Conservation (phyloP, 2,888 invertebrate species). For the Thysanoteuthis rhombus region DNA sequence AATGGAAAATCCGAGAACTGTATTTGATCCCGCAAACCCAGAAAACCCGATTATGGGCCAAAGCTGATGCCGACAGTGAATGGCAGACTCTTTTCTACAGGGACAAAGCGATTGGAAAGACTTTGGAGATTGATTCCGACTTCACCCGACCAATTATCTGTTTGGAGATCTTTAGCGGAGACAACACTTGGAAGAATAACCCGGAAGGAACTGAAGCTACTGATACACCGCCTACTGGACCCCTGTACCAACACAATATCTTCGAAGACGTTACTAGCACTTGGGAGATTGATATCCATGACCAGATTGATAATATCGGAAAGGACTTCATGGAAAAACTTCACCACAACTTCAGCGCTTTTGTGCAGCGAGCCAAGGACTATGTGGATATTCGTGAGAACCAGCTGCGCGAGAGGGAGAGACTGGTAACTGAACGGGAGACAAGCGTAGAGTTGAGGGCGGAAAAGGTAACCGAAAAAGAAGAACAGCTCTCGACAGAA, state of each 20-base stretch:
- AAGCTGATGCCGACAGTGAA: constrained; percentile 56
- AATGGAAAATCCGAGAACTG: constrained; percentile 56
- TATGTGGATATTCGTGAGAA: constrained; percentile 57
- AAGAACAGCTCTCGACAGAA: constrained; percentile 48
- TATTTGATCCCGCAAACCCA: constrained; percentile 47
- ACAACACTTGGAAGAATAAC: constrained; percentile 50
- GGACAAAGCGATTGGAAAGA: constrained; percentile 58
- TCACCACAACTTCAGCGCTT: constrained; percentile 56
- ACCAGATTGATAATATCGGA: constrained; percentile 61
- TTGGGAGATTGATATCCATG: constrained; percentile 62
- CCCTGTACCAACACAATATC: constrained; percentile 55
- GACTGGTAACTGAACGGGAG: constrained; percentile 49
- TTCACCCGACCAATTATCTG: constrained; percentile 57
- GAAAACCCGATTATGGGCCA: constrained; percentile 57
- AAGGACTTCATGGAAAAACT: constrained; percentile 56
- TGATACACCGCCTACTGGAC: constrained; percentile 44
- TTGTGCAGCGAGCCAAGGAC: constrained; percentile 57
- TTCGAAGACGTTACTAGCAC: constrained; percentile 59
- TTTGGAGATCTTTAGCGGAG: constrained; percentile 48
- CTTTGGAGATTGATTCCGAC: constrained; percentile 59
- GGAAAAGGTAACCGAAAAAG: constrained; percentile 51
- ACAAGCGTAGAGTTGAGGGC: constrained; percentile 49
- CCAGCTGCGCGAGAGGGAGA: constrained; percentile 54
- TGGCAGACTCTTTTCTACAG: constrained; percentile 56
- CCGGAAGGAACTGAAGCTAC: constrained; percentile 46